Evolutionary conservation across 2,797 vertebrate species (phyloP).

Genomic region (Myripristis murdjan): DNA sequence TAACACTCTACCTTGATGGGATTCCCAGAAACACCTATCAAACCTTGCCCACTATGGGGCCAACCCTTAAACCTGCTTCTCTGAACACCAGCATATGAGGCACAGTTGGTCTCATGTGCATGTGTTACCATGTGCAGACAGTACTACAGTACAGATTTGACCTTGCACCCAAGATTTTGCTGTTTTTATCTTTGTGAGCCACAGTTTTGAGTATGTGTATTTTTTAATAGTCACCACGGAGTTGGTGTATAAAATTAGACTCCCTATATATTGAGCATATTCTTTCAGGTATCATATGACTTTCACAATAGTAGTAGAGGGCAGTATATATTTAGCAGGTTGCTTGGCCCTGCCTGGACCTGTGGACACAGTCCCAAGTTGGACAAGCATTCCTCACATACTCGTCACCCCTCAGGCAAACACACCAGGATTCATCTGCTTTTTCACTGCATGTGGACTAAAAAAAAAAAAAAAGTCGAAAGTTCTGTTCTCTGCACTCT

Average conservation of each 20-base stretch:
- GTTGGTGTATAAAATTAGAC: background rate
- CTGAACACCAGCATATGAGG: constrained; percentile 32
- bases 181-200: background rate
- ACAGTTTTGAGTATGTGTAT: background rate
- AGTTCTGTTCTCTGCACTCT: no score
- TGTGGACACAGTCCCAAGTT: constrained; percentile 35
- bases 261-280: background rate
- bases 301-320: constrained; percentile 15
- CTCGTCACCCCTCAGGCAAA: constrained; percentile 42
- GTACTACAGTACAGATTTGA: constrained; percentile 40
- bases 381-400: constrained; percentile 61
- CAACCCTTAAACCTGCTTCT: constrained; percentile 26
- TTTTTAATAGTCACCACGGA: background rate
- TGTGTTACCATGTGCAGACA: constrained; percentile 40
- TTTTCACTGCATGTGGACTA: background rate
- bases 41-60: constrained; percentile 17
- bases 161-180: background rate
- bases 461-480: no score
- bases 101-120: constrained; percentile 1
- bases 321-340: background rate
- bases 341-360: constrained; percentile 20
- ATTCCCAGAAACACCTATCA: constrained; percentile 51
- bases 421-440: constrained; percentile 24
- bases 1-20: constrained; percentile 32
- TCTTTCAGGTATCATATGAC: constrained; percentile 19